Base-by-base conservation (phyloP, 2,113 vertebrate species). In the Tautogolabrus adspersus region DNA sequence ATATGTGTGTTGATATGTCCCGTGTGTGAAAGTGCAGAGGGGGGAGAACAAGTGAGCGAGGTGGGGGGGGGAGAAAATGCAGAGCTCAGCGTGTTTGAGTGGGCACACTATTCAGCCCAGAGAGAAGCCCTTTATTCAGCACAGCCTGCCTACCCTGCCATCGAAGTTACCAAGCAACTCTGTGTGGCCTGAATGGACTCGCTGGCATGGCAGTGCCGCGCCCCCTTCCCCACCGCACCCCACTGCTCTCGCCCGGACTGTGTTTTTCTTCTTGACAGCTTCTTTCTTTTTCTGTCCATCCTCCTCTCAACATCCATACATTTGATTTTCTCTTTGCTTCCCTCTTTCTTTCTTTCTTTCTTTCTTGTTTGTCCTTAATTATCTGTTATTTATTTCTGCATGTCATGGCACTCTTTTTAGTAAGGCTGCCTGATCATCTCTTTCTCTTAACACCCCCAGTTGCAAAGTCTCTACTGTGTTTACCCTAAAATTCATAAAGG, bases 141-240 rank as follows among this genome's bases (percentile, higher is more conserved):
- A 81, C 66, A 38, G 90, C 79, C 89, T 84, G 88, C 88, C 81
- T 69, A 83, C 79, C 77, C 88, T 77, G 1, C 85, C 78, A 75
- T 89, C 60, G 10, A 90, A 90, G 93, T 92, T 89, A 93, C 93
- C 87, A 77, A 90, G 91, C 92, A 92, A 93, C 91, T 90, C 87
- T 79, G 79, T 58, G 12, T 15, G 18, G 85, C 62, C 88, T 85
- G 84, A 92, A 92, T 89, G 85, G 85, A 90, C 76, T 75, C 42
- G 67, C 86, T 90, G 92, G 82, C 86, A 86, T 68, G 75, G 37
- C 81, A 66, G 75, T 62, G 1, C 46, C 6, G 23, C 11, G 40
- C 40, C 19, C 16, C 23, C 38, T 1, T 12, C 37, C 34, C 34
- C 13, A 38, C 30, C 18, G 18, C 26, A 40, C 34, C 37, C 21